phyloP scores from a whole-genome alignment of 2,113 vertebrate species.

The Neogale vison region DNA sequence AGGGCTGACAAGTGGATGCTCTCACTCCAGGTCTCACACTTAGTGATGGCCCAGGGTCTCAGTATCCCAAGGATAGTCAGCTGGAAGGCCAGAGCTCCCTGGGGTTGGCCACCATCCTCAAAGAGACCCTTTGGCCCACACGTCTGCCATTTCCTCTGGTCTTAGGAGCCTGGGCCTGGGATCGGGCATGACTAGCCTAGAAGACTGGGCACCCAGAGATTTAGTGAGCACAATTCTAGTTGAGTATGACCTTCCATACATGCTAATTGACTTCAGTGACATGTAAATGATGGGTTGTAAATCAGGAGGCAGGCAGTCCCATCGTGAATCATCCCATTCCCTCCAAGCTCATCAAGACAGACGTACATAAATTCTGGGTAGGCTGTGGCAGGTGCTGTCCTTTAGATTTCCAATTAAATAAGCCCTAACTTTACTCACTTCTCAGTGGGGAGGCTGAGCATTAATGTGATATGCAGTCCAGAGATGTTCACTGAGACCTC shows the following conservation, averaged over 20 bases:
- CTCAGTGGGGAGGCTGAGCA: constrained; percentile 70
- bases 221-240: constrained; percentile 87
- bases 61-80: neutral
- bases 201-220: constrained; percentile 76
- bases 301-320: constrained; percentile 84
- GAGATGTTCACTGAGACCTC: constrained; percentile 47
- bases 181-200: constrained; percentile 29
- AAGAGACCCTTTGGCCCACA: neutral
- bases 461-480: constrained; percentile 78
- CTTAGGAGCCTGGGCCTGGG: constrained; percentile 41
- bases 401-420: constrained; percentile 86
- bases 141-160: neutral
- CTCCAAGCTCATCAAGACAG: constrained; percentile 87
- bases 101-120: neutral
- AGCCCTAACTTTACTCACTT: constrained; percentile 80
- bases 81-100: neutral
- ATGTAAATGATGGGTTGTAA: constrained; percentile 92
- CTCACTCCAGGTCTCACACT: neutral
- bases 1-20: neutral
- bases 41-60: neutral
- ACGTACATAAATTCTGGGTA: constrained; percentile 89
- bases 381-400: constrained; percentile 79
- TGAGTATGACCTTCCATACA: constrained; percentile 90
- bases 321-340: constrained; percentile 86
- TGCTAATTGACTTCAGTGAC: constrained; percentile 90